Conservation (phyloP, 2,888 invertebrate genomes). For the Tribolium freemani region DNA sequence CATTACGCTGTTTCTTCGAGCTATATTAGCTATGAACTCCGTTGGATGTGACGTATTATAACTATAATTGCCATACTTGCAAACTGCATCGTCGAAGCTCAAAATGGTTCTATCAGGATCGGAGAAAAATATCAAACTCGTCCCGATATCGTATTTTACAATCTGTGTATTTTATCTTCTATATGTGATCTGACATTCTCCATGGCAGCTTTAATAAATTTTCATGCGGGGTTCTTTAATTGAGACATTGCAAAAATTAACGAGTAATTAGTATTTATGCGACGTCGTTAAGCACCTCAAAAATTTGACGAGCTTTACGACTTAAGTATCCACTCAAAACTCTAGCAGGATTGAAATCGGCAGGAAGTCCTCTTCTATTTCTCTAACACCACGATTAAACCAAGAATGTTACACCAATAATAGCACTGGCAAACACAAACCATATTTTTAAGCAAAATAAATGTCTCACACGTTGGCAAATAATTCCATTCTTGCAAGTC, state of each 20-base stretch:
- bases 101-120: slow-evolving; percentile 25
- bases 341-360: neutral
- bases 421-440: no score
- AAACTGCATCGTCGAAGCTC: slow-evolving; percentile 16
- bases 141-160: slow-evolving; percentile 28
- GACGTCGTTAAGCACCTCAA: slow-evolving; percentile 11
- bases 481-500: no score
- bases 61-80: slow-evolving; percentile 48
- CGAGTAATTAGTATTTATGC: slow-evolving; percentile 27
- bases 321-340: neutral
- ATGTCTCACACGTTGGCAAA: no score
- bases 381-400: no score
- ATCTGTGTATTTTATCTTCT: slow-evolving; percentile 21
- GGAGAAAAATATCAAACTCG: slow-evolving; percentile 15
- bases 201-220: slow-evolving; percentile 9
- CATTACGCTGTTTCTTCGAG: slow-evolving; percentile 58
- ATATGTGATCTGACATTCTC: slow-evolving; percentile 13
- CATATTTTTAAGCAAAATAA: no score
- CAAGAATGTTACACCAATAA: no score
- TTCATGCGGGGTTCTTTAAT: slow-evolving; percentile 1
- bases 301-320: slow-evolving; percentile 3
- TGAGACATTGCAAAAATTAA: slow-evolving; percentile 27
- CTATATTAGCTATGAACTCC: slow-evolving; percentile 58
- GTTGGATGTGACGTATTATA: slow-evolving; percentile 54
- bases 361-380: neutral